Evolutionary conservation across 2,797 vertebrate genomes (phyloP).

Genomic region (Sebastes paucispinis): DNA sequence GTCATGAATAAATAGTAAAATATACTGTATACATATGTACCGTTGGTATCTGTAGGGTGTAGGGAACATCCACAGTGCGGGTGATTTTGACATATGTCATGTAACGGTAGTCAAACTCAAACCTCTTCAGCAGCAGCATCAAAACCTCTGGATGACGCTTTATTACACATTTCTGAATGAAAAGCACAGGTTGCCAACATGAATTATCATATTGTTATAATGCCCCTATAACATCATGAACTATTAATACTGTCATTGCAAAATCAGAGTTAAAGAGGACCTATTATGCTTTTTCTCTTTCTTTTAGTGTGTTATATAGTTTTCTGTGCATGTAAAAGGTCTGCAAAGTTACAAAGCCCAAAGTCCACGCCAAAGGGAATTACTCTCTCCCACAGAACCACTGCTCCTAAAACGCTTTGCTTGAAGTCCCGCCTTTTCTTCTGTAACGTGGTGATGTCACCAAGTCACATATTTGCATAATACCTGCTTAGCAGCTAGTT

Average conservation of each 20-base stretch:
- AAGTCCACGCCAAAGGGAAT: too few relatives aligned
- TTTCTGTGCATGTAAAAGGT: too few relatives aligned
- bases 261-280: background rate
- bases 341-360: too few relatives aligned
- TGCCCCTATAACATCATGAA: background rate
- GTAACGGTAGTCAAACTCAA: slow-evolving; percentile 64
- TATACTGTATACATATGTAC: background rate
- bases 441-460: too few relatives aligned
- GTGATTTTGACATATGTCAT: slow-evolving; percentile 73
- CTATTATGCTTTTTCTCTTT: too few relatives aligned
- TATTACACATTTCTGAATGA: slow-evolving; percentile 58
- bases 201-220: background rate
- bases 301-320: too few relatives aligned
- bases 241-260: background rate
- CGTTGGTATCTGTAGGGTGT: slow-evolving; percentile 34
- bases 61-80: slow-evolving; percentile 48
- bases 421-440: too few relatives aligned
- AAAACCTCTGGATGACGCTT: slow-evolving; percentile 69
- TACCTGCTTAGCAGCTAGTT: too few relatives aligned
- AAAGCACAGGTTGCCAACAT: background rate
- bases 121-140: slow-evolving; percentile 77
- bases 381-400: too few relatives aligned
- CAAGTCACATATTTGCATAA: too few relatives aligned
- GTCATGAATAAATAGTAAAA: background rate
- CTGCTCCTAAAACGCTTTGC: too few relatives aligned